These are phyloP conservation scores for Cyprinodon brontotheroides DNA, from an alignment of 2,113 vertebrate genomes.

Conservation along the genomic window DNA sequence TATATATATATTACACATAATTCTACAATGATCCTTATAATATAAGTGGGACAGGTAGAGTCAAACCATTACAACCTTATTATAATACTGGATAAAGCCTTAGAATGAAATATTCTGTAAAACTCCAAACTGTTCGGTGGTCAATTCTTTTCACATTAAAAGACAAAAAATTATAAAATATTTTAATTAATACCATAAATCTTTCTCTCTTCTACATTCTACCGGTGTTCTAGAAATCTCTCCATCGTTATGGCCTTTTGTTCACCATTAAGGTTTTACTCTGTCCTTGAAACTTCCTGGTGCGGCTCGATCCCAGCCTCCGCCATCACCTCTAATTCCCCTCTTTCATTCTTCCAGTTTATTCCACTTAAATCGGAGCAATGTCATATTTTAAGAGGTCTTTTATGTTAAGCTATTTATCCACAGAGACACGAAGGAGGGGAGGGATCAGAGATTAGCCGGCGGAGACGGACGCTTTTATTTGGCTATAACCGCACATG, in stretches of 20 bases:
- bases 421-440: constrained; percentile 41
- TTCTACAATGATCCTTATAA: no score
- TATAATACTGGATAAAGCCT: no score
- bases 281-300: constrained; percentile 17
- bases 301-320: constrained; percentile 5
- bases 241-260: constrained; percentile 1
- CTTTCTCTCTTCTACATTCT: not conserved
- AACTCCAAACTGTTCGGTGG: not conserved
- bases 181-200: not conserved
- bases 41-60: no score
- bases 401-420: constrained; percentile 62
- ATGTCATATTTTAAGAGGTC: constrained; percentile 71
- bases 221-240: not conserved
- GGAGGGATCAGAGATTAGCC: constrained; percentile 55
- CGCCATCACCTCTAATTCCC: not conserved
- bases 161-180: not conserved
- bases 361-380: constrained; percentile 30
- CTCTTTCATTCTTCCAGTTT: constrained; percentile 6
- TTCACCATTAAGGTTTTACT: not conserved
- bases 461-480: constrained; percentile 47
- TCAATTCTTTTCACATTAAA: not conserved
- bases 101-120: not conserved
- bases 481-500: constrained; percentile 55
- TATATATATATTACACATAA: no score
- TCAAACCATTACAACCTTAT: not conserved